Base-by-base conservation (phyloP, 2,113 vertebrate species). In the Kobus ellipsiprymnus region DNA sequence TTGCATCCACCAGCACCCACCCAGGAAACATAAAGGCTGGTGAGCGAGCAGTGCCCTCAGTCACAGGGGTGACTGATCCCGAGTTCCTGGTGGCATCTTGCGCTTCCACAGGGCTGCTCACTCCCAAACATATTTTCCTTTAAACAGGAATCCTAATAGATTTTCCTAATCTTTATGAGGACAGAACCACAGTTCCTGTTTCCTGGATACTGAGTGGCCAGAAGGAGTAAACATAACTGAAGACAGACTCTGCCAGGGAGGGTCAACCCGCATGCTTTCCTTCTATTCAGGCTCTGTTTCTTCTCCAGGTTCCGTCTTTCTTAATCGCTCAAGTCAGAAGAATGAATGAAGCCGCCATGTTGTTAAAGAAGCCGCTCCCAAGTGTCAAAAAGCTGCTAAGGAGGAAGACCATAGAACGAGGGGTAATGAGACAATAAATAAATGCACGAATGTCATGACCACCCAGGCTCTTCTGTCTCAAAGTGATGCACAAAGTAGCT, bases 241-340 rank as follows among this genome's bases (percentile, higher is more conserved):
- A 67, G 57, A 21, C 33, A 33, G 33, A 40, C 21, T 54, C 46
- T 59, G 5, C 9, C 3, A 2, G 36, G 64, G 16, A 83, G 60
- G 7, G 60, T 33, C 19, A 57, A 15, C 40, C 29, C 2, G 5
- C 7, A 33, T 16, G 3, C 64, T 57, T 55, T 40, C 29, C 60
- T n/a, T 71, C 48, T 9, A 52, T 5, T 71, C 46, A 86, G 55
- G 29, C 48, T 82, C 3, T 0, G 96, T 95, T 60, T n/a, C 95
- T 59, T 95, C 52, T 97, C 44, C 96, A 99, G 99, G 99, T 99
- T 4, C 99, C 99, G 1, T 99, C 98, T 67, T 99, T 99, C 96
- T 98, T 99, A 94, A 98, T 99, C 97, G 98, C 99, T 44, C 99
- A 99, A 94, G 99, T 99, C 74, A 99, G 99, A 98, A 99, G 99